phyloP scores from a whole-genome alignment of 2,113 vertebrate species.

The Trichomycterus rosablanca region DNA sequence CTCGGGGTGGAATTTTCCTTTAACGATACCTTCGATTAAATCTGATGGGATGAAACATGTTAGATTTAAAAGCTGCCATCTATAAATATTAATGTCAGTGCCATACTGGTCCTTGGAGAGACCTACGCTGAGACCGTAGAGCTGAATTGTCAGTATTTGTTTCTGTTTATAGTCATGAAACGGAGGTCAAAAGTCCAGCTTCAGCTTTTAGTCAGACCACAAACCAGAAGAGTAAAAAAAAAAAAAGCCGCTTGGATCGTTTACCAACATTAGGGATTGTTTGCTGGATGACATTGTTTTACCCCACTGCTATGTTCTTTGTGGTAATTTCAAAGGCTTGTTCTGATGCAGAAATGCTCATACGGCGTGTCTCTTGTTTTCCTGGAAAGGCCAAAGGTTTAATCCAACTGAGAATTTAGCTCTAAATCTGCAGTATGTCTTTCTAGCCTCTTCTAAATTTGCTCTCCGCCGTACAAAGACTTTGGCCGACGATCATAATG shows the following conservation, averaged over 20 bases:
- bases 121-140: too few relatives aligned
- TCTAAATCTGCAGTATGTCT: slow-evolving; percentile 56
- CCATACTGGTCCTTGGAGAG: not conserved
- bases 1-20: too few relatives aligned
- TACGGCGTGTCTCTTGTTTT: slow-evolving; percentile 64
- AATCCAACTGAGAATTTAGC: slow-evolving; percentile 34
- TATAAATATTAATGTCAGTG: slow-evolving; percentile 33
- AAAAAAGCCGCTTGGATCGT: slow-evolving; percentile 62
- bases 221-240: slow-evolving; percentile 51
- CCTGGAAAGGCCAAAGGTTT: slow-evolving; percentile 37
- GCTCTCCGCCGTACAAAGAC: slow-evolving; percentile 46
- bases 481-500: slow-evolving; percentile 52
- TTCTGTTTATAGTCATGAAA: slow-evolving; percentile 17
- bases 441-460: slow-evolving; percentile 46
- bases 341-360: slow-evolving; percentile 51
- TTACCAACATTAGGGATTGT: slow-evolving; percentile 69
- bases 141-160: not conserved
- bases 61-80: slow-evolving; percentile 27
- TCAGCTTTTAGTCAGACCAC: slow-evolving; percentile 53
- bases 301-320: slow-evolving; percentile 64
- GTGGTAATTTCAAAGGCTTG: slow-evolving; percentile 65
- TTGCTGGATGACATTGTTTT: slow-evolving; percentile 68
- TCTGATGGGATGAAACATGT: slow-evolving; percentile 12
- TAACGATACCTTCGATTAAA: too few relatives aligned
- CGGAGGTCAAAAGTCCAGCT: slow-evolving; percentile 40